Conservation (phyloP, 2,113 vertebrate genomes). For the Prionailurus bengalensis region DNA sequence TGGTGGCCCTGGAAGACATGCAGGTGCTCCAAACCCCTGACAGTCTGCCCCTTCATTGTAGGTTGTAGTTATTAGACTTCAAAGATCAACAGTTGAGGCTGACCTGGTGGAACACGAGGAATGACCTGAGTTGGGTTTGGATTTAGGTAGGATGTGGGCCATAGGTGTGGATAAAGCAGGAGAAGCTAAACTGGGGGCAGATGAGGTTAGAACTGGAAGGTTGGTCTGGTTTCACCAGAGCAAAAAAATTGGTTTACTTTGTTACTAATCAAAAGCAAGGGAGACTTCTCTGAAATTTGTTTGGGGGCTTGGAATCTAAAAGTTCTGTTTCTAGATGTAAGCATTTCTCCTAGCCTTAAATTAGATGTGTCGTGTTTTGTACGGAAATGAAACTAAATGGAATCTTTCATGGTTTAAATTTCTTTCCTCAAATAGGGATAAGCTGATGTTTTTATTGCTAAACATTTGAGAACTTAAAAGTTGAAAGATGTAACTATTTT, state of each 20-base stretch:
- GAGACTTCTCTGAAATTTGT: constrained; percentile 37
- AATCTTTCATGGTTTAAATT: constrained; percentile 68
- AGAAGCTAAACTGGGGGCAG: not conserved
- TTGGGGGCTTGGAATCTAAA: constrained; percentile 28
- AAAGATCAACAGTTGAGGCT: not conserved
- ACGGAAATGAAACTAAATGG: constrained; percentile 52
- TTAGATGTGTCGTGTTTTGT: constrained; percentile 57
- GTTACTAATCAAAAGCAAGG: constrained; percentile 45
- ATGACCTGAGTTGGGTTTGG: not conserved
- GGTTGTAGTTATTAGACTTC: not conserved
- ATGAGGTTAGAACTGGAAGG: not conserved
- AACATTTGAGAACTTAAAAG: constrained; percentile 65
- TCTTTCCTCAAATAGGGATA: constrained; percentile 69
- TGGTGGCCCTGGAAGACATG: not conserved
- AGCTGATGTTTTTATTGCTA: constrained; percentile 69
- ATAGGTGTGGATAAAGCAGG: not conserved
- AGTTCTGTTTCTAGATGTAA: constrained; percentile 5
- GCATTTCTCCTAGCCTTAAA: constrained; percentile 65
- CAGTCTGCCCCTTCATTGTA: too few relatives aligned
- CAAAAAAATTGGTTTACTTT: not conserved
- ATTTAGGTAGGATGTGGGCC: not conserved
- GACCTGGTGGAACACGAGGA: not conserved
- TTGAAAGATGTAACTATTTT: constrained; percentile 80
- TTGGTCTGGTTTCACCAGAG: not conserved
- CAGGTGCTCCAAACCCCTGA: not conserved